Conservation (phyloP, 2,888 invertebrate species). For the Tridacna crocea region DNA sequence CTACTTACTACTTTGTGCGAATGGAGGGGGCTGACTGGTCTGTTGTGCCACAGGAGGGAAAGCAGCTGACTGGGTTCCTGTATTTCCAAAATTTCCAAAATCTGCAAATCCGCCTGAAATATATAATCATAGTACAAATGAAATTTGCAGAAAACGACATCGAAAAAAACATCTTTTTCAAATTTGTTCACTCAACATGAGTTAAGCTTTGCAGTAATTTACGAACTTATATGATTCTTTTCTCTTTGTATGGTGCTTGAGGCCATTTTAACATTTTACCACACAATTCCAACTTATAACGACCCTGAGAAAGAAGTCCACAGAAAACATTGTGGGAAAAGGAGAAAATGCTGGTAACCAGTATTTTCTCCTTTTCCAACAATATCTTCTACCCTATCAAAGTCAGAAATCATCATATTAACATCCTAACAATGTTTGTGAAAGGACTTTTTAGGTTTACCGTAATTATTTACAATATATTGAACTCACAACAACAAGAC, state of each 20-base stretch:
- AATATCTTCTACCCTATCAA: too few relatives aligned
- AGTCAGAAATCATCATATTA: too few relatives aligned
- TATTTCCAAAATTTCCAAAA: slow-evolving; percentile 80
- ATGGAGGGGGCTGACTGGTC: slow-evolving; percentile 56
- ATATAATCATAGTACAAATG: neutral
- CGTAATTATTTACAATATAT: too few relatives aligned
- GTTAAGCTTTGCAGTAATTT: too few relatives aligned
- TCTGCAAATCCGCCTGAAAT: slow-evolving; percentile 83
- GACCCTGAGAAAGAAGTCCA: too few relatives aligned
- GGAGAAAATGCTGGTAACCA: neutral
- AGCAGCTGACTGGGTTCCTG: slow-evolving; percentile 23
- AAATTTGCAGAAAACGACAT: neutral
- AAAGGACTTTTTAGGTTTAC: too few relatives aligned
- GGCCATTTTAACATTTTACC: too few relatives aligned
- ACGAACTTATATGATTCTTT: too few relatives aligned
- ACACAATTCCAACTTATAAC: too few relatives aligned
- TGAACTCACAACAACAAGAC: too few relatives aligned
- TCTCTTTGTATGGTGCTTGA: too few relatives aligned
- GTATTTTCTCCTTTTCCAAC: slow-evolving; percentile 2
- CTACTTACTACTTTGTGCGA: slow-evolving; percentile 49
- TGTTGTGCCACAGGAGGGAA: slow-evolving; percentile 24
- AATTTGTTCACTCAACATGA: neutral
- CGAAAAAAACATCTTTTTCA: neutral
- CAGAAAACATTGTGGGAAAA: slow-evolving; percentile 9
- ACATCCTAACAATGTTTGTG: too few relatives aligned